phyloP scores from a whole-genome alignment of 2,113 vertebrate species.

The Craseonycteris thonglongyai region DNA sequence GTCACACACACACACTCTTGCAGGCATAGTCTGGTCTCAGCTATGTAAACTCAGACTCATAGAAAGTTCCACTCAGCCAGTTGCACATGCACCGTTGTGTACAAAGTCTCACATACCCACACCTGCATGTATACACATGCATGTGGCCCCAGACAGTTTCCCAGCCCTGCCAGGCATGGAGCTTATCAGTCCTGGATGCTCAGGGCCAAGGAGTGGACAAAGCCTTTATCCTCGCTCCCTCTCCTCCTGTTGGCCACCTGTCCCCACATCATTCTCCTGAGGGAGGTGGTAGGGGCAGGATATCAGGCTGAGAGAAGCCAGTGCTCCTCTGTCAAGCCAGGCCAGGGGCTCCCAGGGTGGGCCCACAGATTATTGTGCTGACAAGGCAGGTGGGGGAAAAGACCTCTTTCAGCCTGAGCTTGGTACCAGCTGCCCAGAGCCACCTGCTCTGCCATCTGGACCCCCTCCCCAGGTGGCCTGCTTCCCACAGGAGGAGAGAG shows the following conservation, averaged over 20 bases:
- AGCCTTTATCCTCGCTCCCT: background rate
- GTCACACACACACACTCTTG: background rate
- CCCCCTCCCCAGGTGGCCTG: background rate
- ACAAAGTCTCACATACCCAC: background rate
- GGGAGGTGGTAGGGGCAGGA: background rate
- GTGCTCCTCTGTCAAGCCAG: background rate
- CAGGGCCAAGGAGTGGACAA: background rate
- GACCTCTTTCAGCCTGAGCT: background rate
- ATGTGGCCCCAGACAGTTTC: background rate
- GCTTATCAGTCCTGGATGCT: background rate
- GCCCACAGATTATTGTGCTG: background rate
- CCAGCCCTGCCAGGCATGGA: background rate
- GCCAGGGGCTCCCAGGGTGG: background rate
- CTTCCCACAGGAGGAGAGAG: background rate
- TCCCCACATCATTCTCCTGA: background rate
- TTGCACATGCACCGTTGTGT: background rate
- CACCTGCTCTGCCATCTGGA: background rate
- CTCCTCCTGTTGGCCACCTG: background rate
- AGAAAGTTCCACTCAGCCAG: background rate
- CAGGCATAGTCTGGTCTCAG: background rate
- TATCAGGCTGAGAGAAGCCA: background rate
- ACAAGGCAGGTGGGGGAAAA: background rate
- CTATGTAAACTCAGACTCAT: background rate
- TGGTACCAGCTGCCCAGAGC: background rate
- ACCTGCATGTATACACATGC: accelerated